phyloP scores from a whole-genome alignment of 92 coral and sea anemone species.

The Zoanthus gigantus region DNA sequence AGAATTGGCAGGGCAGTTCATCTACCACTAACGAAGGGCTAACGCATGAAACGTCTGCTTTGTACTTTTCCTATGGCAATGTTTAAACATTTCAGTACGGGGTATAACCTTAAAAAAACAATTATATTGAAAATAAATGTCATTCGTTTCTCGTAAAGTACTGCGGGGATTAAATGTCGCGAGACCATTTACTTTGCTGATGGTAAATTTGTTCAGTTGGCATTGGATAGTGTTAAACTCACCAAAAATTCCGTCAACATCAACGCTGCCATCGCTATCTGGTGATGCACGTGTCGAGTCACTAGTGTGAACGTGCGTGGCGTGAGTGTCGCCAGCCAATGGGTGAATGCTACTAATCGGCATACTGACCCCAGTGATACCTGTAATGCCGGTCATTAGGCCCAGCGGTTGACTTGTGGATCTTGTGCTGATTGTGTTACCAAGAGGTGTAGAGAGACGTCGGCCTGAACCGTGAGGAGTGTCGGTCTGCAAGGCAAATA shows the following conservation, averaged over 20 bases:
- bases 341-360: slow-evolving; percentile 86
- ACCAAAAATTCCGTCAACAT: slow-evolving; percentile 73
- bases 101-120: no score
- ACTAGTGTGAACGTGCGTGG: slow-evolving; percentile 66
- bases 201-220: not conserved
- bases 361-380: slow-evolving; percentile 81
- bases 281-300: slow-evolving; percentile 77
- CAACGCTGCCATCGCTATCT: slow-evolving; percentile 76
- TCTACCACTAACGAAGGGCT: no score
- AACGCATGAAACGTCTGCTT: no score
- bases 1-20: no score
- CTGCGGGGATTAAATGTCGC: no score
- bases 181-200: not conserved
- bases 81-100: no score
- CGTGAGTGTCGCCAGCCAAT: slow-evolving; percentile 66
- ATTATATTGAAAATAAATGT: no score
- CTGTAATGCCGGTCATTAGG: slow-evolving; percentile 87
- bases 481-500: slow-evolving; percentile 24
- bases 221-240: not conserved
- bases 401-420: slow-evolving; percentile 77
- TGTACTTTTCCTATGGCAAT: no score
- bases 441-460: slow-evolving; percentile 55
- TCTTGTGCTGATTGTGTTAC: slow-evolving; percentile 46
- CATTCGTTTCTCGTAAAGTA: no score
- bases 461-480: slow-evolving; percentile 53